Conservation (phyloP, 23 tunicate species). For the Styela clava region DNA sequence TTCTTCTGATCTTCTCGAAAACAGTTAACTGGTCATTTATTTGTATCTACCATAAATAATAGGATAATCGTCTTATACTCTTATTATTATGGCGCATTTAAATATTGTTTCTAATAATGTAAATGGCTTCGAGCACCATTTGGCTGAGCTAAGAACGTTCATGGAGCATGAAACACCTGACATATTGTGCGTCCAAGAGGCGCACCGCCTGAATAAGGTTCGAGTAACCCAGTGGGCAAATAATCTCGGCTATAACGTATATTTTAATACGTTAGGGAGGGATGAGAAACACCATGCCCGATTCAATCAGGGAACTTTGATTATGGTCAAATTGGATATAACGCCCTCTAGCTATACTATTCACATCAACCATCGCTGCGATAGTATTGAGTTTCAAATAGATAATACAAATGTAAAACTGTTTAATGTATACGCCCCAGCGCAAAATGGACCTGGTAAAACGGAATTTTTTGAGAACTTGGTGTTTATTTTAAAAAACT, state of each 20-base stretch:
- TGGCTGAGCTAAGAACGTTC: background rate
- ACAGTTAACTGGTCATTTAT: too few species aligned
- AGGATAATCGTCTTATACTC: too few species aligned
- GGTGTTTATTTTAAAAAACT: background rate
- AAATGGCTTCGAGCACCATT: background rate
- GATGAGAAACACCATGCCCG: background rate
- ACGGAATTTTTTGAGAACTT: background rate
- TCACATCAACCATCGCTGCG: background rate
- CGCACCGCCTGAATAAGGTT: background rate
- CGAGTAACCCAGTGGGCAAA: background rate
- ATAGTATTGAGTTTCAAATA: background rate
- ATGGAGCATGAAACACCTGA: background rate
- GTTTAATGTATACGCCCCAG: background rate
- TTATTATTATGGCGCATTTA: background rate
- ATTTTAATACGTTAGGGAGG: background rate
- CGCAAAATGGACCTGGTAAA: background rate
- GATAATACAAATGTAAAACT: background rate
- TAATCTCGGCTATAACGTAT: background rate
- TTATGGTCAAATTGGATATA: background rate
- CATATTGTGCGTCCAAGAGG: background rate
- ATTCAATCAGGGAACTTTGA: background rate
- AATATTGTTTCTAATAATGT: background rate
- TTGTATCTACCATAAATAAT: too few species aligned
- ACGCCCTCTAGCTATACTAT: background rate
- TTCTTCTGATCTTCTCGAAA: too few species aligned